Evolutionary conservation across 2,888 invertebrate genomes (phyloP), one percentile per base, ranked within the genome.

Genomic region (Chloromyia formosa): DNA sequence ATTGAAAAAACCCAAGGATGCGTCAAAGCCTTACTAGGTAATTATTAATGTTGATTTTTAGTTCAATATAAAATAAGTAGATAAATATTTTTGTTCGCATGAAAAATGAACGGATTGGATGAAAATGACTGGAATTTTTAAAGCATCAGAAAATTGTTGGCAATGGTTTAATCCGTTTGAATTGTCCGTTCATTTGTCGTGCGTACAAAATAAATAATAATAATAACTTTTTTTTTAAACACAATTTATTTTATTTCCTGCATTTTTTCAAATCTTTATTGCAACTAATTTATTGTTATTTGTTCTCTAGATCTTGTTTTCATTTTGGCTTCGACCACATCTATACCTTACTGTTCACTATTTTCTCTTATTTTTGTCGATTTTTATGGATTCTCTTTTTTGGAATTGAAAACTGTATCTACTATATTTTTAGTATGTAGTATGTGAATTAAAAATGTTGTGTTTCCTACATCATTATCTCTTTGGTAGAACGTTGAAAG

Each of bases 1-100:
- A 88, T 90, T 96, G 87, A 97, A 97, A 89, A 91, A 95, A 87
- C 94, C 95, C 83, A 96, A 95, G 89, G 96, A 96, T 86, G 92
- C 93, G 80, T 93, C 94, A 83, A 94, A 95, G 89, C 96, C 96
- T 82, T 96, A 96, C 88, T 96, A 94, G 89, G 79, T 79, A 80
- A 75, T 76, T 77, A 49, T 49, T 35, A 35, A 7, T 35, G 27
- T 35, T n/a, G n/a, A n/a, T n/a, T n/a, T n/a, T n/a, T n/a, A n/a
- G n/a, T n/a, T n/a, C n/a, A n/a, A n/a, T n/a, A n/a, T n/a, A n/a
- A n/a, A n/a, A n/a, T n/a, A n/a, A n/a, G n/a, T n/a, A n/a, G n/a
- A n/a, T n/a, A n/a, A n/a, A n/a, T n/a, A n/a, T n/a, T n/a, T n/a
- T n/a, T n/a, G n/a, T n/a, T n/a, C n/a, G n/a, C n/a, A n/a, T n/a